phyloP scores from a whole-genome alignment of 2,888 invertebrate genomes.

The Pasiphila rectangulata region DNA sequence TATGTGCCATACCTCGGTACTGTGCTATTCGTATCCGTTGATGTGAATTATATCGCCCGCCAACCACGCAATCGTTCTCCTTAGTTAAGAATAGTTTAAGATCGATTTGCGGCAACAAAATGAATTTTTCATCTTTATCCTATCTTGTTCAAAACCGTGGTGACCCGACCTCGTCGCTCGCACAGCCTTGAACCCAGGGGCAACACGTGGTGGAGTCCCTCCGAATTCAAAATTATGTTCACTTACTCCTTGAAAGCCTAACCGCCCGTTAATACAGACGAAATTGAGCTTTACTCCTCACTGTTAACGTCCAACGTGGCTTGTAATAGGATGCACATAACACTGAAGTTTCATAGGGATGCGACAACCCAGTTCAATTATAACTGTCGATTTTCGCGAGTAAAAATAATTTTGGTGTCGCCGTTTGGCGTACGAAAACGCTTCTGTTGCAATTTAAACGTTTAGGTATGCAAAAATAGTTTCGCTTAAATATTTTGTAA shows the following conservation, averaged over 20 bases:
- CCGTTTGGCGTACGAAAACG: neutral
- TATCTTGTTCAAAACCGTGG: too few relatives aligned
- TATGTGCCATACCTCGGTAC: too few relatives aligned
- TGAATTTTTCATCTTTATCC: too few relatives aligned
- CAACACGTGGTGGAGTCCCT: slow-evolving; percentile 66
- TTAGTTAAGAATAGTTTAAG: too few relatives aligned
- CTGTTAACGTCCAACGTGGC: slow-evolving; percentile 48
- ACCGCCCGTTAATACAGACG: slow-evolving; percentile 33
- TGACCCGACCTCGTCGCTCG: slow-evolving; percentile 42
- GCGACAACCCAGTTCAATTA: slow-evolving; percentile 29
- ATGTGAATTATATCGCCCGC: too few relatives aligned
- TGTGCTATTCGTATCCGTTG: too few relatives aligned
- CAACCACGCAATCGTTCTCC: too few relatives aligned
- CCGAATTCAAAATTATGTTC: slow-evolving; percentile 62
- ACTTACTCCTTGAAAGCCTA: slow-evolving; percentile 56
- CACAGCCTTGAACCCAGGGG: slow-evolving; percentile 65
- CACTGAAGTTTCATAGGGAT: slow-evolving; percentile 34
- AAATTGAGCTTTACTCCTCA: slow-evolving; percentile 51
- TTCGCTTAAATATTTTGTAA: too few relatives aligned
- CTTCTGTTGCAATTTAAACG: too few relatives aligned
- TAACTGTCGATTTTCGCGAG: slow-evolving; percentile 30
- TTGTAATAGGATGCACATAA: slow-evolving; percentile 36
- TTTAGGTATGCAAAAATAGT: too few relatives aligned
- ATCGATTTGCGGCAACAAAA: too few relatives aligned
- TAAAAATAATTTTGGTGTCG: slow-evolving; percentile 7